These are phyloP conservation scores for Gallinago solitaria DNA, from an alignment of 2,797 vertebrate species.

Conservation along the genomic window DNA sequence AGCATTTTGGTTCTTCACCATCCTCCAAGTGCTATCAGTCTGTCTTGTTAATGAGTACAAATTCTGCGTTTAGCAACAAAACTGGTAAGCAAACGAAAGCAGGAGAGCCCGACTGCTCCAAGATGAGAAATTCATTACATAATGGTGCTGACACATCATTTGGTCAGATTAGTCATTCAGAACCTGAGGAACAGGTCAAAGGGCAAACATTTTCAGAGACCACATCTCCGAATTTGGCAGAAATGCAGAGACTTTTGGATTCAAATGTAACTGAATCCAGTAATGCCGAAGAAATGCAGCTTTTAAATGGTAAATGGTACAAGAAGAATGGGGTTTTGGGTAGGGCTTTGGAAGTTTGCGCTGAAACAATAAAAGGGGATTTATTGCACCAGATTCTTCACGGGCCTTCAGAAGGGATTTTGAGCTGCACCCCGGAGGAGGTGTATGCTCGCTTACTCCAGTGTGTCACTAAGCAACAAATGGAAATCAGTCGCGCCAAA, in stretches of 20 bases:
- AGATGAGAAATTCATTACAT: conserved; percentile 68
- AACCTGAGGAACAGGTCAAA: conserved; percentile 72
- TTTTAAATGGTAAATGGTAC: conserved; percentile 72
- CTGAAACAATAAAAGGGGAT: conserved; percentile 67
- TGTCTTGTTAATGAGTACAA: conserved; percentile 77
- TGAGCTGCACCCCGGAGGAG: conserved; percentile 60
- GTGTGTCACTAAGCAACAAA: conserved; percentile 82
- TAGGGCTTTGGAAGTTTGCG: conserved; percentile 63
- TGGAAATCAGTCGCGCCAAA: conserved; percentile 79
- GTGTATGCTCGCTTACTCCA: conserved; percentile 75
- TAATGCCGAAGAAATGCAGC: conserved; percentile 64
- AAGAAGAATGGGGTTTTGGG: conserved; percentile 70
- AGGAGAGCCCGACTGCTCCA: conserved; percentile 63
- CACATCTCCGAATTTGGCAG: conserved; percentile 40
- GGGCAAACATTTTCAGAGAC: conserved; percentile 60
- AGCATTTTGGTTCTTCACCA: conserved; percentile 75
- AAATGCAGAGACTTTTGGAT: conserved; percentile 66
- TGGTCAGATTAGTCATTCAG: conserved; percentile 50
- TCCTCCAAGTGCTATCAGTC: conserved; percentile 77
- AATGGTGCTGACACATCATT: conserved; percentile 69
- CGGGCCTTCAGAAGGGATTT: conserved; percentile 42
- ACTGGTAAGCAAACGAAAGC: conserved; percentile 59
- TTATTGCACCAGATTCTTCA: conserved; percentile 71
- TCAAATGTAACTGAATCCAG: conserved; percentile 60
- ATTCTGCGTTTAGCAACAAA: conserved; percentile 74